Evolutionary conservation across 2,888 invertebrate genomes (phyloP).

Genomic region (Nasonovia ribisnigri): DNA sequence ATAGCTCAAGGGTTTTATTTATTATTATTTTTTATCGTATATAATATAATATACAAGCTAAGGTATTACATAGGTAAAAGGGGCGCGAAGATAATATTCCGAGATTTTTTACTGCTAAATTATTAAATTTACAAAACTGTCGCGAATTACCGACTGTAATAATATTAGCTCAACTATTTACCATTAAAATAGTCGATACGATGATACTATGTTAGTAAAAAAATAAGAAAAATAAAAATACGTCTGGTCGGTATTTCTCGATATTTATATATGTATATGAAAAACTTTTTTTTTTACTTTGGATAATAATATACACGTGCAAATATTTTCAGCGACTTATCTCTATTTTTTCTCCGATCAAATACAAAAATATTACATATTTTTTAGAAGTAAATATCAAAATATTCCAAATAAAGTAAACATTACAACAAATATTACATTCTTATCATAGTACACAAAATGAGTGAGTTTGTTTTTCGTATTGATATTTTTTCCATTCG

Average conservation of each 20-base stretch:
- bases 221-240: neutral
- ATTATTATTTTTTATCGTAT: neutral
- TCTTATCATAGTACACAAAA: neutral
- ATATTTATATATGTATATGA: neutral
- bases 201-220: neutral
- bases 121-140: neutral
- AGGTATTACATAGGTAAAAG: neutral
- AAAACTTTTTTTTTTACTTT: neutral
- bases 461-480: neutral
- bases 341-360: neutral
- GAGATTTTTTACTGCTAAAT: neutral
- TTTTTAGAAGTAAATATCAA: neutral
- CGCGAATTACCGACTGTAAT: neutral
- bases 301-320: neutral
- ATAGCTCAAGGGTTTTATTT: neutral
- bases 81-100: neutral
- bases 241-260: neutral
- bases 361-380: neutral
- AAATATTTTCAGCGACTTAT: neutral
- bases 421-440: neutral
- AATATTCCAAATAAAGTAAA: conserved; percentile 8
- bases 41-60: neutral
- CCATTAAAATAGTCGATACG: neutral
- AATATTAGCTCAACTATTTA: neutral
- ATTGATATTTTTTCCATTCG: neutral